These are phyloP conservation scores for Drosophila parvula DNA, from an alignment of 1,140 invertebrate species.

Conservation along the genomic window DNA sequence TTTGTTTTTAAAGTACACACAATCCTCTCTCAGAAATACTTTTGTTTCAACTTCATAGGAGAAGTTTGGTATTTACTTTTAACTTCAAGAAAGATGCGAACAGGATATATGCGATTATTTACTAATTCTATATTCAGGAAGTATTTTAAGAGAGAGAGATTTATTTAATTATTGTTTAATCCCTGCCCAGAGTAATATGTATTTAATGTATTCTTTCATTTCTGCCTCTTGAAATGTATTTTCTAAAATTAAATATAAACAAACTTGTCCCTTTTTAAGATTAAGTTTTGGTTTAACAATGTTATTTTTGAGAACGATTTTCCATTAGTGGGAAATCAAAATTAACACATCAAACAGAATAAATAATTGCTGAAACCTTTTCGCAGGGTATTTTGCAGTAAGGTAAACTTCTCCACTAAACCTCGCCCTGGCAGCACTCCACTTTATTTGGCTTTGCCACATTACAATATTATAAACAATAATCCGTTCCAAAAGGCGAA, in stretches of 20 bases:
- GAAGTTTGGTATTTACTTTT: background rate
- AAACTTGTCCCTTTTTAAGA: background rate
- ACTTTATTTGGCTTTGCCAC: conserved; percentile 40
- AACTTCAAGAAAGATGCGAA: no score
- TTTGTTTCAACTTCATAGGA: no score
- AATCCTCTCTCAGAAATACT: background rate
- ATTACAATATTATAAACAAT: conserved; percentile 64
- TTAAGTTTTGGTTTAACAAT: background rate
- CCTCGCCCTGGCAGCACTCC: conserved; percentile 14
- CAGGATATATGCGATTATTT: background rate
- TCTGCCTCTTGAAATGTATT: background rate
- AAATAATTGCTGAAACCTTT: no score
- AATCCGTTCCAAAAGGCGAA: conserved; percentile 34
- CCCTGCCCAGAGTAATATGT: fast-evolving
- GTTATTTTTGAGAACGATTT: background rate
- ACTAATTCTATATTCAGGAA: background rate
- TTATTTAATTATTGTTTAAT: background rate
- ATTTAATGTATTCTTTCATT: background rate
- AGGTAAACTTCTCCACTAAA: conserved; percentile 1
- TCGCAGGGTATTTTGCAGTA: no score
- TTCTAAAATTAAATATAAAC: background rate
- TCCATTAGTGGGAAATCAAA: background rate
- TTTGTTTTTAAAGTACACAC: background rate
- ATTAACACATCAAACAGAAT: no score
- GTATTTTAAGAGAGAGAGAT: no score